phyloP scores from a whole-genome alignment of 1,140 invertebrate genomes.

The Magallana ariakensis region DNA sequence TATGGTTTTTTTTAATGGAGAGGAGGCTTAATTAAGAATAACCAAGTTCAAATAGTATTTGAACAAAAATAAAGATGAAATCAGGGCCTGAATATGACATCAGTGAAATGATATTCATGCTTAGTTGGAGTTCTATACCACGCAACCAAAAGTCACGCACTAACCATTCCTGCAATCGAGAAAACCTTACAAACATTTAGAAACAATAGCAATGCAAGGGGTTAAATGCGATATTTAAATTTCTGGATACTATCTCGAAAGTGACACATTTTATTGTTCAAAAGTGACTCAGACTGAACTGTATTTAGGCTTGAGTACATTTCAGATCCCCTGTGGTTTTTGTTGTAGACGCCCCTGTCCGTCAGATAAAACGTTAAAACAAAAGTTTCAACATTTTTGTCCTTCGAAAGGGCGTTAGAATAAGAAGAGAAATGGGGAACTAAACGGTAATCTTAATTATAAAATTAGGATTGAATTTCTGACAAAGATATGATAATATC shows the following conservation, averaged over 20 bases:
- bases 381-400: not conserved
- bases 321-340: slow-evolving; percentile 1
- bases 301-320: not conserved
- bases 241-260: slow-evolving; percentile 10
- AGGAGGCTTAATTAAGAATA: no score
- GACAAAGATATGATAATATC: slow-evolving; percentile 17
- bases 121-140: no score
- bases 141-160: not conserved
- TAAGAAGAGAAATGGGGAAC: not conserved
- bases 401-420: not conserved
- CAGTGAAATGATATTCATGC: not conserved
- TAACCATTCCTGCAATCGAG: not conserved
- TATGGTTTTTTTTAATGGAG: no score
- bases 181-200: not conserved
- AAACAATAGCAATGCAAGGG: slow-evolving; percentile 37
- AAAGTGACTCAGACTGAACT: slow-evolving; percentile 8
- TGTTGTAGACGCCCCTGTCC: not conserved
- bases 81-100: not conserved
- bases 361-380: slow-evolving; percentile 13
- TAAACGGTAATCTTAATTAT: not conserved
- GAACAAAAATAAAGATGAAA: not conserved
- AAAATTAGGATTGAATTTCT: slow-evolving; percentile 12
- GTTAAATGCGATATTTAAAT: slow-evolving; percentile 35
- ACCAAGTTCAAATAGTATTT: no score
- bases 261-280: slow-evolving; percentile 10